Base-by-base conservation (phyloP, 1,140 invertebrate genomes). In the Atopsyche davidsoni region DNA sequence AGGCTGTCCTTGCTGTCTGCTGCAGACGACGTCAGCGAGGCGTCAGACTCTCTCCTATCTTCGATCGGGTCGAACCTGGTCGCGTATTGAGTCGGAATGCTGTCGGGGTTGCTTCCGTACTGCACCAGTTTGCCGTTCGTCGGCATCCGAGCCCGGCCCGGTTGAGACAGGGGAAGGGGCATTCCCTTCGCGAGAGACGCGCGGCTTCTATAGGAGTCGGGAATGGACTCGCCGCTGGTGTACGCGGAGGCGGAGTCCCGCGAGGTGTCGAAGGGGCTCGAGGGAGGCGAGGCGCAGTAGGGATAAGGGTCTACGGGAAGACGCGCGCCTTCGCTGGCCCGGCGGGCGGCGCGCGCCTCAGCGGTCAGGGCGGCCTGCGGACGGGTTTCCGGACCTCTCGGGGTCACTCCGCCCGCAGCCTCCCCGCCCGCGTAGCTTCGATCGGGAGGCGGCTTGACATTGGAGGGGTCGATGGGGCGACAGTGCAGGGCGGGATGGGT, bases 1-100 rank as follows among this genome's bases (percentile, higher is more conserved):
- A 79, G 64, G 60, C 79, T 81, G 62, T 81, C 79, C 64, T 81
- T 82, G 62, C 76, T 80, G 40, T 76, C 74, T 2, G 79, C 72
- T 9, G 77, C 67, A 17, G 76, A 78, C 42, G 77, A 79, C 7
- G 73, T 69, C 41, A 78, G 62, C 4, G 76, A 78, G 13, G 71
- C 72, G 34, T 75, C 77, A 0, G 80, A 81, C 59, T 80, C 80
- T 45, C 80, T 64, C 46, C 76, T 66, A 54, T 69, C 50, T 19
- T 64, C 63, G 2, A 64, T 72, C 4, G 64, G 50, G 46, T 53
- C 38, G 45, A 49, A 55, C 42, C 48, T 57, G 39, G 21, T 53
- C 3, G 41, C 35, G 23, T 50, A 57, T 53, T 57, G 55, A 25
- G 40, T 36, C 11, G 55, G 50, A 28, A 56, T 23, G 16, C 47